A percentile compares a stretch with the other conserved stretches of the same genome.
These are phyloP conservation scores for Tachina lurida DNA, from an alignment of 2,888 invertebrate genomes.

Conservation along the genomic window DNA sequence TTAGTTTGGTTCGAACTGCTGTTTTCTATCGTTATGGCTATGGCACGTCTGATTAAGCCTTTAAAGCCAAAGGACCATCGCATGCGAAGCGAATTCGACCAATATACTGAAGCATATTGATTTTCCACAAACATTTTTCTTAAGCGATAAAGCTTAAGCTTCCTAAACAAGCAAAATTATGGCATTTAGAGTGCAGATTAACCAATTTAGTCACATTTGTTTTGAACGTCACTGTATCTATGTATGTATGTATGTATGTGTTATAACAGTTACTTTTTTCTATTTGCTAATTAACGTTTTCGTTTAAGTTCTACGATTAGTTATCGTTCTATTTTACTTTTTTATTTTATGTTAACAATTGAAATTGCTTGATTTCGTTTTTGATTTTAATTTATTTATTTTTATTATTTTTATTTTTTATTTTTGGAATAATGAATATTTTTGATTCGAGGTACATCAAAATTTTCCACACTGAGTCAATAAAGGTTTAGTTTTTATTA, in stretches of 20 bases:
- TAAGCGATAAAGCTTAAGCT: no score
- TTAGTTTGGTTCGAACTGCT: no score
- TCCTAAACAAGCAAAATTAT: no score
- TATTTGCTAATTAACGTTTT: constrained; percentile 11
- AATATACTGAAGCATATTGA: no score
- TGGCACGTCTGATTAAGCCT: no score
- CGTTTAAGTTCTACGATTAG: constrained; percentile 34
- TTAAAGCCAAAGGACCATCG: no score
- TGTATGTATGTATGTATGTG: background rate
- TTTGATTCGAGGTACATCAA: constrained; percentile 76
- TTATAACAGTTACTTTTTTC: constrained; percentile 8
- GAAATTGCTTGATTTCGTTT: constrained; percentile 48
- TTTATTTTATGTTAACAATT: constrained; percentile 34
- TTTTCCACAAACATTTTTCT: no score
- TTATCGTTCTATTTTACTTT: constrained; percentile 21
- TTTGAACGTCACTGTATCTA: constrained; percentile 19
- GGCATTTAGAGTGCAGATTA: no score
- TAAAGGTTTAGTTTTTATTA: constrained; percentile 54
- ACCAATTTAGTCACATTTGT: background rate
- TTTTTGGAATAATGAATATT: constrained; percentile 59
- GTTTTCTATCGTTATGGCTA: no score
- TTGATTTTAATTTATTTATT: constrained; percentile 37
- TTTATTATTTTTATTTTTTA: constrained; percentile 20
- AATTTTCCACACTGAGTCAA: constrained; percentile 75
- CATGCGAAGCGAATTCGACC: no score